These are phyloP conservation scores for Pyrgilauda ruficollis DNA, from an alignment of 2,113 vertebrate genomes.

Conservation along the genomic window DNA sequence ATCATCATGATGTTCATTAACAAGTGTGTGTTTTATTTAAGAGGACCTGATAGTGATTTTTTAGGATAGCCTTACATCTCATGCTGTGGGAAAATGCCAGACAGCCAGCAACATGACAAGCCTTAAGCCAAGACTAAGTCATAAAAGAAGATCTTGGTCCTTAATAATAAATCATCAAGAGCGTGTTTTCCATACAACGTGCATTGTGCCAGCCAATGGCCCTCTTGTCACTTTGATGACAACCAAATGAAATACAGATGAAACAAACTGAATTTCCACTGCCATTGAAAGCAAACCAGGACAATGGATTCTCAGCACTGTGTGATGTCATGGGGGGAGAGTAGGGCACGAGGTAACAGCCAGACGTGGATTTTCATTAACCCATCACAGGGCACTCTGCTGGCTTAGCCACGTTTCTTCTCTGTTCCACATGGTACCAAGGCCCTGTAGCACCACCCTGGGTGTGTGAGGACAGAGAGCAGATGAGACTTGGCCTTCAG, in stretches of 20 bases:
- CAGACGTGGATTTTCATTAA: not conserved
- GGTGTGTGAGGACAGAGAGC: not conserved
- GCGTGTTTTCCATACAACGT: not conserved
- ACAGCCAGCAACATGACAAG: not conserved
- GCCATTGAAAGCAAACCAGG: not conserved
- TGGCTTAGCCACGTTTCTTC: not conserved
- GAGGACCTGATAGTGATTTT: not conserved
- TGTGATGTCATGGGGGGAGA: not conserved
- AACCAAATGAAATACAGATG: conserved; percentile 24
- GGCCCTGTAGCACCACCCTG: not conserved
- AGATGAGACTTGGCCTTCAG: not conserved
- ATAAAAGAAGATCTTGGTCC: conserved; percentile 14
- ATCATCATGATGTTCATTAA: not conserved
- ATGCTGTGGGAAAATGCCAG: not conserved
- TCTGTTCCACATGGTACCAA: too few species aligned
- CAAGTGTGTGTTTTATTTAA: not conserved
- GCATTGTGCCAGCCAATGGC: not conserved
- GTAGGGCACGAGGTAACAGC: rapidly evolving
- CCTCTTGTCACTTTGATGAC: not conserved
- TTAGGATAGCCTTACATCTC: not conserved
- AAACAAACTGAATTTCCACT: not conserved
- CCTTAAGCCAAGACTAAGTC: conserved; percentile 30
- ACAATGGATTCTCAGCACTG: not conserved
- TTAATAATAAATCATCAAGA: conserved; percentile 11
- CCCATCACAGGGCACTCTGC: not conserved